Evolutionary conservation across 1,140 invertebrate species (phyloP), one percentile per base, ranked within the genome.

Genomic region (Caenorhabditis briggsae): DNA sequence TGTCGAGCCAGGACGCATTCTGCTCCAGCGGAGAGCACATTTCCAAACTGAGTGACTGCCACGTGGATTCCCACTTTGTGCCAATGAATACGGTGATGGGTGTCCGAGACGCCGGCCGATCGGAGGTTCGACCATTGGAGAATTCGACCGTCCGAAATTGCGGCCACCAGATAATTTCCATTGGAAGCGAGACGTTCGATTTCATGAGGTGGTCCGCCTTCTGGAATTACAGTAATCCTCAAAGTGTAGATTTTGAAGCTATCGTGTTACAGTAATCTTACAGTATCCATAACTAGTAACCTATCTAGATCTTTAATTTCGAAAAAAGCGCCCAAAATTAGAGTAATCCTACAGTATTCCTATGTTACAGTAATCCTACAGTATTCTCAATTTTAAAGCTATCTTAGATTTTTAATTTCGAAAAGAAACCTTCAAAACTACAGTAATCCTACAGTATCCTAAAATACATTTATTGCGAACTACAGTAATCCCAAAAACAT

Each of bases 31-130:
- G 70, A 50, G 6, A 78, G 14, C 12, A 78, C 46, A 78, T 78
- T 78, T 50, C 70, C 70, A 43, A 78, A 78, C 14, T 78, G 70
- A 20, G 70, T 78, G n/a, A 78, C 46, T 8, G 70, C 70, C 7
- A 78, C 70, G 20, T 78, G 70, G n/a, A 3, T 14, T 8, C 70
- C 46, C 7, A 78, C 46, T 78, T 78, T 78, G 14, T 78, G 25
- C 70, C 70, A 78, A 41, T 78, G 70, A 50, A 78, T 78, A 50
- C 70, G 43, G 20, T 78, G 70, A 23, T 78, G 70, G 16, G 70
- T 78, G 46, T 78, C 70, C 2, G 70, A 78, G 5, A 78, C 43
- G n/a, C 70, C 70, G 8, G 70, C 43, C 5, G 70, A 18, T 53
- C 50, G 48, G 0, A 78, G 46, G 23, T 78, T 78, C 0, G 70